A percentile compares a stretch with the other conserved stretches of the same genome.
phyloP scores from a whole-genome alignment of 2,113 vertebrate species.

The Drymodes brunneopygia region DNA sequence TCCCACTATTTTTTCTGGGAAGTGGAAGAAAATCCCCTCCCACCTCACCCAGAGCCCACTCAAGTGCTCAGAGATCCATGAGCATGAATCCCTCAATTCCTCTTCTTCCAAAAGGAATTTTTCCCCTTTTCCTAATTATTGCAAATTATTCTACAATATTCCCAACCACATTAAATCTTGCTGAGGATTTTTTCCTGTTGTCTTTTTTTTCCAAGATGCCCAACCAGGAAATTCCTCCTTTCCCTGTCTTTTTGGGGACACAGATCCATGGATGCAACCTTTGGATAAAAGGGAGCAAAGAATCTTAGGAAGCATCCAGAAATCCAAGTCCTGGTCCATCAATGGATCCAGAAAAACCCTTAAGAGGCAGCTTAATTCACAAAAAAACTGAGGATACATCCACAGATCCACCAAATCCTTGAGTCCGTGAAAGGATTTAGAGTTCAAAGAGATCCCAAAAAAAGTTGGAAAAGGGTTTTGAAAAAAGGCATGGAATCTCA shows the following conservation, averaged over 20 bases:
- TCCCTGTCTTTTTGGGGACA: not conserved
- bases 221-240: accelerated
- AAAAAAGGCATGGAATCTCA: not conserved
- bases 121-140: not conserved
- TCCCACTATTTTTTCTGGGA: not conserved
- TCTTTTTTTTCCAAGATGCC: not conserved
- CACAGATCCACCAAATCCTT: accelerated
- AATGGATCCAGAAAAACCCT: not conserved
- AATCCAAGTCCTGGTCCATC: not conserved
- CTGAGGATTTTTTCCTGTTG: accelerated
- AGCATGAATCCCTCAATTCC: not conserved
- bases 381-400: not conserved
- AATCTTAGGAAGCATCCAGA: not conserved
- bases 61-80: accelerated
- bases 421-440: accelerated
- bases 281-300: not conserved
- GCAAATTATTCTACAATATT: not conserved
- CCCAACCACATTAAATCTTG: not conserved
- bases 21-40: not conserved
- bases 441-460: not conserved
- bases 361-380: not conserved
- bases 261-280: not conserved
- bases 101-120: not conserved
- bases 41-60: accelerated
- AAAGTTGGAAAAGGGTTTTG: not conserved